Conservation (phyloP, 2,113 vertebrate species). For the Heloderma charlesbogerti region DNA sequence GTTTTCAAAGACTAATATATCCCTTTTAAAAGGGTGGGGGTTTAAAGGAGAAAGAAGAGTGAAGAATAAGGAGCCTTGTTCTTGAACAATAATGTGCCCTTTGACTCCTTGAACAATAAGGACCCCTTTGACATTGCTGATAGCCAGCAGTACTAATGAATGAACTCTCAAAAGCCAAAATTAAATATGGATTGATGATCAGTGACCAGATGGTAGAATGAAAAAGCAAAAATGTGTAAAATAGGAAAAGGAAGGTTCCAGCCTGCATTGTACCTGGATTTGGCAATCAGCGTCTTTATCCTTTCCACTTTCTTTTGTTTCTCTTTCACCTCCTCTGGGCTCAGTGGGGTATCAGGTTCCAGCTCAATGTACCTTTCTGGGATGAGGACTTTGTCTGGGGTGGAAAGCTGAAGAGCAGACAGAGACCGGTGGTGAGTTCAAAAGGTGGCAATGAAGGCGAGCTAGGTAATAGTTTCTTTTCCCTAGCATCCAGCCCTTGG, state of each 20-base stretch:
- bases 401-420: conserved; percentile 79
- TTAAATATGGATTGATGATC: background rate
- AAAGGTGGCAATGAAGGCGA: background rate
- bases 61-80: background rate
- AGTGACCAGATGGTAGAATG: background rate
- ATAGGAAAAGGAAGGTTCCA: accelerated
- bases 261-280: conserved; percentile 86
- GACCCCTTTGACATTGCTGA: background rate
- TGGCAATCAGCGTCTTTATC: conserved; percentile 97
- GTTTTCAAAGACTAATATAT: background rate
- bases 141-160: background rate
- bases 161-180: background rate
- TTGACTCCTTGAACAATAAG: background rate
- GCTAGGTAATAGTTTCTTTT: background rate
- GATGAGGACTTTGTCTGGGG: conserved; percentile 90
- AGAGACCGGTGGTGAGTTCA: accelerated
- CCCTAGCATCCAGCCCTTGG: background rate
- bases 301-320: conserved; percentile 97
- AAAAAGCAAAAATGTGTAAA: background rate
- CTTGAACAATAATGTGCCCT: background rate
- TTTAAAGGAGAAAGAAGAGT: background rate
- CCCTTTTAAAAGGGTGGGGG: background rate
- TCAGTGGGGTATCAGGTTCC: conserved; percentile 85
- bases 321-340: conserved; percentile 92
- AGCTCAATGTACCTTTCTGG: conserved; percentile 89